Evolutionary conservation across 1,140 invertebrate species (phyloP).

Genomic region (Trichonephila clavata): DNA sequence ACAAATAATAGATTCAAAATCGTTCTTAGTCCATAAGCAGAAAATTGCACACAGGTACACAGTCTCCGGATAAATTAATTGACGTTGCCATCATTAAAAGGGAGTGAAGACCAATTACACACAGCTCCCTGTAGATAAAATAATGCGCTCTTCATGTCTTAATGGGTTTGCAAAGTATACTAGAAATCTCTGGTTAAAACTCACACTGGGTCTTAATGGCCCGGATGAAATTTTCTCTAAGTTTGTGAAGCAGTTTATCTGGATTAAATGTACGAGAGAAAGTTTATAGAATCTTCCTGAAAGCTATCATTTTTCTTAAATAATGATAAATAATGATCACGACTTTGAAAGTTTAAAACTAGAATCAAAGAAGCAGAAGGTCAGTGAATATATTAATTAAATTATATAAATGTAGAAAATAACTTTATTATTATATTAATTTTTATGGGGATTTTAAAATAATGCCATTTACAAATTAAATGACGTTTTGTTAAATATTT

Average conservation of each 20-base stretch:
- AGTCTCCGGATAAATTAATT: constrained; percentile 9
- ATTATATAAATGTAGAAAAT: too few relatives aligned
- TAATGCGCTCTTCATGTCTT: constrained; percentile 1
- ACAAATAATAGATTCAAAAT: background rate
- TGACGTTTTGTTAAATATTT: too few relatives aligned
- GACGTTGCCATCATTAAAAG: background rate
- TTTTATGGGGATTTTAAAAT: too few relatives aligned
- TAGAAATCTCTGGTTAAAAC: background rate
- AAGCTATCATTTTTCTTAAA: background rate
- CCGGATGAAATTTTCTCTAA: background rate
- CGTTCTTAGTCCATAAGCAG: background rate
- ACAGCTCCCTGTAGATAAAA: constrained; percentile 1
- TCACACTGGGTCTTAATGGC: background rate
- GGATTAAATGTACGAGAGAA: background rate
- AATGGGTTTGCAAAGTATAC: background rate
- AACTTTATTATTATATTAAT: too few relatives aligned
- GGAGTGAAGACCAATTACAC: background rate
- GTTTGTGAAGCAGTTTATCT: background rate
- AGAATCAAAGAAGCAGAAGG: background rate
- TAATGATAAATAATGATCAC: background rate
- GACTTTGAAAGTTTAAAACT: background rate
- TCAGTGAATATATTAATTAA: too few relatives aligned
- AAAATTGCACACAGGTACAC: too few relatives aligned
- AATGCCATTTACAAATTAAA: too few relatives aligned
- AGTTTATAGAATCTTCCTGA: background rate